Evolutionary conservation across 2,797 vertebrate species (phyloP).

Genomic region (Dendrocincla fuliginosa): DNA sequence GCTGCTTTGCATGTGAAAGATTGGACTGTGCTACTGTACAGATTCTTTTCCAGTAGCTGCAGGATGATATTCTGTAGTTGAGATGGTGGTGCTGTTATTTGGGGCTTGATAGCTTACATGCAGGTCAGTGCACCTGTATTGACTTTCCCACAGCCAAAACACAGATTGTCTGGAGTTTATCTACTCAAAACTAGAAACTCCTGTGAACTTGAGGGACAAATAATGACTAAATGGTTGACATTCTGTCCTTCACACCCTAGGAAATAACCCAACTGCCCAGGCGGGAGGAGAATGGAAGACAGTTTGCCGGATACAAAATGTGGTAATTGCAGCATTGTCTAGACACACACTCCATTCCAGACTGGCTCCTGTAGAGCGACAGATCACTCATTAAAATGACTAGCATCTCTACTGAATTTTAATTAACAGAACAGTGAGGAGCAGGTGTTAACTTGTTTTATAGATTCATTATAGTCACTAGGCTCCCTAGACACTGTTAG

Average conservation of each 20-base stretch:
- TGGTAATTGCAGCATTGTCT: fast-evolving
- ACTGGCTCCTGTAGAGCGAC: slow-evolving; percentile 14
- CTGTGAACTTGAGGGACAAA: not conserved
- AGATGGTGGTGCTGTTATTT: not conserved
- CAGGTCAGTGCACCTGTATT: not conserved
- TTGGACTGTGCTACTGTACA: fast-evolving
- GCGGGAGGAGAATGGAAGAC: not conserved
- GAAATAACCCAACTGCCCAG: not conserved
- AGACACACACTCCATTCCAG: not conserved
- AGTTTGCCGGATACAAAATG: not conserved
- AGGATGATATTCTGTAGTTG: fast-evolving
- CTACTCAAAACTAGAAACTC: not conserved
- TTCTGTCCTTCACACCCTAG: not conserved
- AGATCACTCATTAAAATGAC: slow-evolving; percentile 23
- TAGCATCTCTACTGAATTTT: slow-evolving; percentile 12
- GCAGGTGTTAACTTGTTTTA: slow-evolving; percentile 43
- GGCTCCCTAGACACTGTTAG: not conserved
- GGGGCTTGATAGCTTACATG: not conserved
- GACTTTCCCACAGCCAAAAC: not conserved
- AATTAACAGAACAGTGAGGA: slow-evolving; percentile 34
- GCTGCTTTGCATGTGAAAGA: not conserved
- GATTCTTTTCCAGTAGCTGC: not conserved
- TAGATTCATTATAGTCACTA: not conserved
- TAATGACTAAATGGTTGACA: not conserved
- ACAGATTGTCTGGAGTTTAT: not conserved